Evolutionary conservation across 2,113 vertebrate genomes (phyloP), one percentile per base, ranked within the genome.

Genomic region (Gadus macrocephalus): DNA sequence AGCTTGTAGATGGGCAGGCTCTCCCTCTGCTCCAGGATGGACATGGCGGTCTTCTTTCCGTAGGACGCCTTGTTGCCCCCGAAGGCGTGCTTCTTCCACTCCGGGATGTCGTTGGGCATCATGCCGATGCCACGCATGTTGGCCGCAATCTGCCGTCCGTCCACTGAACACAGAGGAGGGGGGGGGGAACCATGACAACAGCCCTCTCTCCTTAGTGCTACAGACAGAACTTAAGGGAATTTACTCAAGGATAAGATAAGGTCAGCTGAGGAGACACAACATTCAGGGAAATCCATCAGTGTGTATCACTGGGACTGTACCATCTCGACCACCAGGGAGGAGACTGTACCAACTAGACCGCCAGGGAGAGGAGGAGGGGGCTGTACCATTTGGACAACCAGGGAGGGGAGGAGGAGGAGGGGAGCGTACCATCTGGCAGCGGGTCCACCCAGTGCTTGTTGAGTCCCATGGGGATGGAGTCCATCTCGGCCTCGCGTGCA

Each of bases 361-460:
- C 31, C 3, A 31, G 31, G 31, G 31, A 31, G 31, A 3, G 31
- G 31, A 35, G 31, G 3, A 35, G 31, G 31, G 6, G 31, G 31
- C 31, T 6, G 31, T 31, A 31, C 31, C 31, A 31, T 31, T 3
- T 6, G 5, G 31, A 31, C 31, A 4, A 31, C 31, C 4, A 35
- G 31, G 31, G 31, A 35, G 31, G 31, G 31, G 31, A 31, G 28
- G 28, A 35, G 31, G 31, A 31, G 42, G 42, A 14, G 42, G 42
- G 42, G 42, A 14, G 17, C 92, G 62, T 86, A 98, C 97, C 94
- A 42, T 99, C 97, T 80, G 97, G 97, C 71, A 99, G 91, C 22
- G 97, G 97, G 89, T 99, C 97, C 42, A 99, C 96, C 97, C 97
- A 99, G 88, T 99, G 97, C 58, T 98, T 99, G 83, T 99, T 98